Conservation (phyloP, 2,888 invertebrate species). For the Lamproptera curius region DNA sequence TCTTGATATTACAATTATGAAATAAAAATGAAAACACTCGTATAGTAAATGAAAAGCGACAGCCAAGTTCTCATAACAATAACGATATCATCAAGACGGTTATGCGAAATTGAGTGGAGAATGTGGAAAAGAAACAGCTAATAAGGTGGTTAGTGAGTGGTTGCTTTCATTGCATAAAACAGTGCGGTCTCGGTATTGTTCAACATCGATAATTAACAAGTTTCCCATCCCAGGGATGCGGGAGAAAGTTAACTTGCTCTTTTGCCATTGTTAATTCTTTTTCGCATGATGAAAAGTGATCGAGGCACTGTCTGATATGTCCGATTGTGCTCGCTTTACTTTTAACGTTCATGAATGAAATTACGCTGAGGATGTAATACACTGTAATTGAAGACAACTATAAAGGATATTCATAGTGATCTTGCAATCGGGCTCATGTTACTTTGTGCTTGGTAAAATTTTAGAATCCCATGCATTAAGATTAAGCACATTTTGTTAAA, state of each 20-base stretch:
- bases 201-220: constrained; percentile 28
- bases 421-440: no score
- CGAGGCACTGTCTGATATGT: background rate
- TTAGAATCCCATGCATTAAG: no score
- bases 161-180: constrained; percentile 69
- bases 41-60: no score
- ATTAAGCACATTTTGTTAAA: no score
- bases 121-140: constrained; percentile 8
- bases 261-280: constrained; percentile 27
- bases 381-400: no score
- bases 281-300: constrained; percentile 16
- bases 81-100: background rate
- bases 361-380: no score
- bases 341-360: background rate
- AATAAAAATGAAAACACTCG: no score
- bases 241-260: constrained; percentile 32
- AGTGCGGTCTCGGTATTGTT: constrained; percentile 45
- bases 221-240: constrained; percentile 40
- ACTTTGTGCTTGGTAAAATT: no score
- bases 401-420: constrained; percentile 1
- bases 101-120: constrained; percentile 1
- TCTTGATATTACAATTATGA: no score
- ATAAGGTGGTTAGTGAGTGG: constrained; percentile 33
- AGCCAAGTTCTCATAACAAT: background rate
- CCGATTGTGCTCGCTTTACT: background rate